Base-by-base conservation (phyloP, 1,140 invertebrate genomes). In the Subanguina moxae region DNA sequence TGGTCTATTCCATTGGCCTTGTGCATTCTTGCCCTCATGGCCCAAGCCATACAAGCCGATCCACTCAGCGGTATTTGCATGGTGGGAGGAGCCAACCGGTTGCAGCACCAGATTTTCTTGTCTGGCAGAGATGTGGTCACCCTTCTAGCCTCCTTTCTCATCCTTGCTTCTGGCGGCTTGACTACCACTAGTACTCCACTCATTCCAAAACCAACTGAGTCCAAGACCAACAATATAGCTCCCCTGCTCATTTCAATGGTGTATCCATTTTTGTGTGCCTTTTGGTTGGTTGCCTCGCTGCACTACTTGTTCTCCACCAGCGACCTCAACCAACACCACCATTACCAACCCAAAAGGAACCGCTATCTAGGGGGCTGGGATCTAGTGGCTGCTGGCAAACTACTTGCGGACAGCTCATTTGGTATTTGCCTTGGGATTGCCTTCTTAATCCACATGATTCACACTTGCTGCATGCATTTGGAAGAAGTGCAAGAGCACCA, bases 1-100 rank as follows among this genome's bases (percentile, higher is more conserved):
- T 71, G 70, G 70, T 30, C 69, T 27, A 52, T 61, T 21, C 71
- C 70, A 3, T 45, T 71, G 13, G 65, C 63, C 27, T 28, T 71
- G 25, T 52, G 65, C 7, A 73, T 58, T 7, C 56, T 71, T 17
- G 70, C 70, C 1, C 38, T 71, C 15, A 71, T 71, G 70, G 70
- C 61, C 9, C 70, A 73, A 58, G 61, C 70, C 7, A 46, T 69
- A 21, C 25, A 72, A 27, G 59, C 68, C 1, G 70, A 71, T n/a
- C 71, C 52, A 15, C 65, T 71, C 23, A 71, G 57, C 1, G 70
- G 69, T n/a, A 30, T 71, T 1, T 71, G 70, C 42, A 38, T 72
- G 11, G 67, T 71, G 15, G 70, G 70, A 23, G 71, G 28, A 15
- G 3, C 48, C 17, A 52, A 52, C 19, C 68, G 67, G 15, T 32